A percentile compares a stretch with the other conserved stretches of the same genome.
Evolutionary conservation across 2,888 invertebrate genomes (phyloP).

Genomic region (Drosophila mettleri): DNA sequence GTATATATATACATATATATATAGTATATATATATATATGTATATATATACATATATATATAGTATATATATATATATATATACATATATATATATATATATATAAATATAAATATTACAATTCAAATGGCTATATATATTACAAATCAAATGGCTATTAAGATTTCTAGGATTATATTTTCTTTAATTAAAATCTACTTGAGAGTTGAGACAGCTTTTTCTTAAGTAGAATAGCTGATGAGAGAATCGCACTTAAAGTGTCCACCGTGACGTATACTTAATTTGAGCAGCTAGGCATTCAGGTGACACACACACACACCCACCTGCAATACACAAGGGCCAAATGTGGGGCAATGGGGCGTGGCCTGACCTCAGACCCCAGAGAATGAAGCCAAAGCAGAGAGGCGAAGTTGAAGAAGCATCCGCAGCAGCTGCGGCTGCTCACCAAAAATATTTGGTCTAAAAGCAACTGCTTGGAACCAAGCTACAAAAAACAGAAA

Average conservation of each 20-base stretch:
- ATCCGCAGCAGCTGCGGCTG: constrained; percentile 20
- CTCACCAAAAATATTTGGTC: constrained; percentile 48
- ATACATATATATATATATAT: background rate
- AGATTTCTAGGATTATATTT: constrained; percentile 2
- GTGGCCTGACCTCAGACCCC: constrained; percentile 49
- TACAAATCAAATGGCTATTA: background rate
- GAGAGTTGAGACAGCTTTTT: constrained; percentile 3
- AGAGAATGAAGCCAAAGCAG: constrained; percentile 7
- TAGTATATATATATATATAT: background rate
- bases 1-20: too few relatives aligned
- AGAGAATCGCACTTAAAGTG: constrained; percentile 31
- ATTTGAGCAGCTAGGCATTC: constrained; percentile 29
- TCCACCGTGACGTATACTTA: constrained; percentile 40
- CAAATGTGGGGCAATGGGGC: constrained; percentile 57
- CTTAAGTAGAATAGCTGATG: constrained; percentile 9
- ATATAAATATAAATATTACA: too few relatives aligned
- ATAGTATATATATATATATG: too few relatives aligned
- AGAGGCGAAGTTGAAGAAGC: constrained; percentile 7
- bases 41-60: too few relatives aligned
- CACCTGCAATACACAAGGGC: constrained; percentile 8
- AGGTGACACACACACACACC: constrained; percentile 20
- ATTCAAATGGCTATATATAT: background rate
- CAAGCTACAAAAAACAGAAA: constrained; percentile 37
- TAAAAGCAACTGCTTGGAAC: constrained; percentile 49
- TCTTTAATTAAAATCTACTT: constrained; percentile 14